Evolutionary conservation across 2,888 invertebrate species (phyloP).

Genomic region (Melieria crassipennis): DNA sequence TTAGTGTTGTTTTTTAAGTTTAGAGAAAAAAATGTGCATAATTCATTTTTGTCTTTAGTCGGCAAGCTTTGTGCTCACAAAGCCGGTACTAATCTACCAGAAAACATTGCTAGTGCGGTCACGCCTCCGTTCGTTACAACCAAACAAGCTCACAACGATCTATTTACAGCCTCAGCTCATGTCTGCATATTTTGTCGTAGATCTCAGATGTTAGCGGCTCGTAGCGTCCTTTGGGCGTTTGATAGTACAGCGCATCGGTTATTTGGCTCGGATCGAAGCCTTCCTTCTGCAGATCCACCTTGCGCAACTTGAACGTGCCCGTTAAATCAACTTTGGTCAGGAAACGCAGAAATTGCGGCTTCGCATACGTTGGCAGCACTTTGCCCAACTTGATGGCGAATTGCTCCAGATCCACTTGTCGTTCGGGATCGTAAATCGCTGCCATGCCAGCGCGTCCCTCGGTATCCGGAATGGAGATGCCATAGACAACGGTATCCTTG

Average conservation of each 20-base stretch:
- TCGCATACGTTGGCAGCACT: constrained; percentile 85
- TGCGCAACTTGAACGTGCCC: constrained; percentile 97
- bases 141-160: too few species aligned
- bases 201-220: constrained; percentile 76
- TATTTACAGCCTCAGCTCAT: constrained; percentile 76
- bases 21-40: too few species aligned
- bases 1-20: too few species aligned
- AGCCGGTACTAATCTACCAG: constrained; percentile 19
- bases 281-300: constrained; percentile 90
- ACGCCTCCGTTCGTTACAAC: not conserved
- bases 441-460: constrained; percentile 98
- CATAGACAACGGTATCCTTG: constrained; percentile 92
- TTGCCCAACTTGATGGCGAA: constrained; percentile 73
- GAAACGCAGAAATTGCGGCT: constrained; percentile 89
- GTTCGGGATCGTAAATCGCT: constrained; percentile 82
- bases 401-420: constrained; percentile 72
- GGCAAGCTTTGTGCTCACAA: constrained; percentile 16
- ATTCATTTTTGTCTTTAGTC: constrained; percentile 12
- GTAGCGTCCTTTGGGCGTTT: constrained; percentile 77
- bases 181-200: constrained; percentile 79
- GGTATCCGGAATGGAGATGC: constrained; percentile 84
- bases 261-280: constrained; percentile 81
- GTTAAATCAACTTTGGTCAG: constrained; percentile 89
- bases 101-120: not conserved
- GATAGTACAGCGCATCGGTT: constrained; percentile 84